Base-by-base conservation (phyloP, 2,888 invertebrate genomes). In the Ametastegia equiseti region DNA sequence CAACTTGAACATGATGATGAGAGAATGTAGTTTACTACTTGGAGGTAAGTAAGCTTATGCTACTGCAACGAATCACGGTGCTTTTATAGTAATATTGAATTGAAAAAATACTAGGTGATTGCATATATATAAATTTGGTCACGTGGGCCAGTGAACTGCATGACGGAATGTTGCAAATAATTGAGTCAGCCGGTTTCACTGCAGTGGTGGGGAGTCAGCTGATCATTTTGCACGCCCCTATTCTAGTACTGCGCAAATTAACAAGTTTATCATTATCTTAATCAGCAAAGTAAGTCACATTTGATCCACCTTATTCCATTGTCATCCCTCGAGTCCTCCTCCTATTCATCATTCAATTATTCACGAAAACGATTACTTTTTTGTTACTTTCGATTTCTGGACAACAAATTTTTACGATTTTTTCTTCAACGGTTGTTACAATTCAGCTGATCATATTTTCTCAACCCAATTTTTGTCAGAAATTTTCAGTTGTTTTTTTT, bases 1-100 rank as follows among this genome's bases (percentile, higher is more conserved):
- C 91, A 91, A 86, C 89, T 91, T 91, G 91, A 91, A 91, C 91
- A 91, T 91, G 88, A 86, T 91, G 91, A 89, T 85, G 86, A 85
- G 84, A 86, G 87, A 80, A 85, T 84, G 88, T 82, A 83, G 87
- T 87, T 89, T 90, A 89, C 90, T 90, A 87, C 85, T 88, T 84
- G 89, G 85, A 88, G 87, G 88, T 87, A 88, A 88, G 87, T 86
- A 85, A 89, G 86, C 84, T 88, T 90, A 84, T 90, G 90, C 86
- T 83, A 77, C 83, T 84, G 82, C 78, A 84, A 67, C 83, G 81
- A 78, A 63, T 83, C 83, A 83, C 84, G 82, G 87, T 81, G 84
- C 87, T 90, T 91, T 91, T 91, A 91, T 91, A 91, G 85, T 83
- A 83, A 86, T 83, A 83, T 81, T 39, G 75, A 82, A 84, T 86